Base-by-base conservation (phyloP, 2,113 vertebrate genomes). In the Kryptolebias marmoratus region DNA sequence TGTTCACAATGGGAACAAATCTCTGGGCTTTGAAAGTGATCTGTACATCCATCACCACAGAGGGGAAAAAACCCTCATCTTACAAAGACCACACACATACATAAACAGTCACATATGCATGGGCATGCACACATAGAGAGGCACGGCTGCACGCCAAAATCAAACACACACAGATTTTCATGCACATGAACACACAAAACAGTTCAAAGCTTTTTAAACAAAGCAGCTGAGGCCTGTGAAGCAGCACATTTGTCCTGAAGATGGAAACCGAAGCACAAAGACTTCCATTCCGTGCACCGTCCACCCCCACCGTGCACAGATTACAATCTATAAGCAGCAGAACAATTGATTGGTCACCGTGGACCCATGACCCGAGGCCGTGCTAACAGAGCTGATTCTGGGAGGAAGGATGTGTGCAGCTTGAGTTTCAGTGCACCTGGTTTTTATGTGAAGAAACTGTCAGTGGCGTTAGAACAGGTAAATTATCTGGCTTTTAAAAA, bases 51-150 rank as follows among this genome's bases (percentile, higher is more conserved):
- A 68, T n/a, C 67, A 61, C 82, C 78, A 73, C 28, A 0, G 73
- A 81, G 75, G 73, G 79, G 67, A 28, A 28, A 70, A 65, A 48
- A 60, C 65, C 71, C 71, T 84, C 73, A 11, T 62, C 60, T 84
- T 78, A 79, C 80, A 77, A 64, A 79, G 76, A 78, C 82, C 72
- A 83, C 85, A 85, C 87, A 85, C 75, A 70, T 7, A n/a, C 47
- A 77, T 22, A 75, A 60, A 69, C 71, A 66, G 14, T 56, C 64
- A 61, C 83, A 69, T 11, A 12, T 22, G 48, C 49, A 57, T 0
- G 22, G 44, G 18, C 59, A 55, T 13, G 12, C 70, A 74, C 5
- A 52, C 70, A 36, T n/a, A 58, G 57, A 30, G 45, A 67, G 60
- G 39, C 11, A 22, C 2, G 22, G 27, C 72, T 2, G 59, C 52